Conservation (phyloP, 2,113 vertebrate genomes). For the Tragulus kanchil region DNA sequence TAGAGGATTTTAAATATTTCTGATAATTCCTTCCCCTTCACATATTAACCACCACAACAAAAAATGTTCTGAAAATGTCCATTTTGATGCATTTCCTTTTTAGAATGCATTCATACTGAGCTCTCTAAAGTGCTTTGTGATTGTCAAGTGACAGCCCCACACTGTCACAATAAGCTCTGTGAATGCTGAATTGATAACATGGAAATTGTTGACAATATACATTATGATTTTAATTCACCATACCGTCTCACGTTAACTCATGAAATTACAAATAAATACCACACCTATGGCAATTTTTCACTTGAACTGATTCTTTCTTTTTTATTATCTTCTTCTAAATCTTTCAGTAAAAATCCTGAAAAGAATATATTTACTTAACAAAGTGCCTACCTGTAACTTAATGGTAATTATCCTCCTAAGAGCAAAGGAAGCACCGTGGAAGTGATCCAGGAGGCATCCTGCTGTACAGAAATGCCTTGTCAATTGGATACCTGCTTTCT, state of each 20-base stretch:
- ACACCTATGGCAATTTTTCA: constrained; percentile 46
- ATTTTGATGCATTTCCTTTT: constrained; percentile 36
- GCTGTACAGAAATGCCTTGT: not conserved
- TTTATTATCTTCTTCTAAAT: constrained; percentile 38
- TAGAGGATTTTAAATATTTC: constrained; percentile 17
- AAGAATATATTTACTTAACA: constrained; percentile 41
- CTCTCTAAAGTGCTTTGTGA: constrained; percentile 53
- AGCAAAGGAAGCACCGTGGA: not conserved
- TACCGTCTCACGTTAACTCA: constrained; percentile 52
- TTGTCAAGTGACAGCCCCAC: constrained; percentile 19
- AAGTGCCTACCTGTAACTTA: not conserved
- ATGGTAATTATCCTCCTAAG: not conserved
- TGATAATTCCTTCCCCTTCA: not conserved
- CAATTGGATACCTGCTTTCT: not conserved
- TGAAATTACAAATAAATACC: constrained; percentile 76
- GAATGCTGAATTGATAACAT: constrained; percentile 36
- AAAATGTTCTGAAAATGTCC: constrained; percentile 2
- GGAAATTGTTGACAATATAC: constrained; percentile 51
- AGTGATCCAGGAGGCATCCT: not conserved
- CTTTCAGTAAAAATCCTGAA: constrained; percentile 39
- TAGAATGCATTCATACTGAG: not conserved
- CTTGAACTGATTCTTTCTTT: constrained; percentile 4
- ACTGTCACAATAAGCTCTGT: constrained; percentile 56
- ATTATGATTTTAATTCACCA: constrained; percentile 71
- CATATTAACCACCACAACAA: not conserved